phyloP scores from a whole-genome alignment of 2,888 invertebrate species.

The Drosophila nigricruria region DNA sequence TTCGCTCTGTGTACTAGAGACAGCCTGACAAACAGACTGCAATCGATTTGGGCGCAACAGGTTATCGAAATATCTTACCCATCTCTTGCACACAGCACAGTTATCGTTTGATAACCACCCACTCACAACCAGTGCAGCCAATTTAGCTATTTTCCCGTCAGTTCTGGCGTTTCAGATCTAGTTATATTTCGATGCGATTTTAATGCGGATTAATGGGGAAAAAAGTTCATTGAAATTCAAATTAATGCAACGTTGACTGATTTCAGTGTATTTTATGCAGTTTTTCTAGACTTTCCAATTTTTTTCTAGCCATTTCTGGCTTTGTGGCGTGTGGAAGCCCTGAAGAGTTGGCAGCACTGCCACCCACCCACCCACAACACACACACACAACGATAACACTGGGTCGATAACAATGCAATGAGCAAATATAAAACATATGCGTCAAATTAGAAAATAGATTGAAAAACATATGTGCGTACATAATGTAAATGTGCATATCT shows the following conservation, averaged over 20 bases:
- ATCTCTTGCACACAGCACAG: not conserved
- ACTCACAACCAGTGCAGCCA: no score
- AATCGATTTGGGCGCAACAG: constrained; percentile 41
- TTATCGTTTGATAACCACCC: not conserved
- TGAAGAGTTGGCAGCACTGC: no score
- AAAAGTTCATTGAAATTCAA: no score
- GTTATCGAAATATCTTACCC: constrained; percentile 30
- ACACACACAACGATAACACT: constrained; percentile 19
- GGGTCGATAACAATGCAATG: constrained; percentile 38
- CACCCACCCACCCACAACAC: not conserved
- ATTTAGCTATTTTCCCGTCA: no score
- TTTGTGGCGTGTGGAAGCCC: no score
- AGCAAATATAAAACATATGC: constrained; percentile 60
- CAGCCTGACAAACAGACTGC: constrained; percentile 17
- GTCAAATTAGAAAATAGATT: constrained; percentile 41
- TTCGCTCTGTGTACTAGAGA: constrained; percentile 14
- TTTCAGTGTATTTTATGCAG: no score
- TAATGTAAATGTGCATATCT: constrained; percentile 4
- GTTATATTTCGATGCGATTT: no score
- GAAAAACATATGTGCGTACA: constrained; percentile 33
- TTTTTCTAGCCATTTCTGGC: no score
- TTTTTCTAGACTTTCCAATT: no score
- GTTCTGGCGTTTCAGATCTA: no score
- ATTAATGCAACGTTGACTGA: no score
- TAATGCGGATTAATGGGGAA: no score